Base-by-base conservation (phyloP, 2,888 invertebrate species). In the Linnaemya tessellans region DNA sequence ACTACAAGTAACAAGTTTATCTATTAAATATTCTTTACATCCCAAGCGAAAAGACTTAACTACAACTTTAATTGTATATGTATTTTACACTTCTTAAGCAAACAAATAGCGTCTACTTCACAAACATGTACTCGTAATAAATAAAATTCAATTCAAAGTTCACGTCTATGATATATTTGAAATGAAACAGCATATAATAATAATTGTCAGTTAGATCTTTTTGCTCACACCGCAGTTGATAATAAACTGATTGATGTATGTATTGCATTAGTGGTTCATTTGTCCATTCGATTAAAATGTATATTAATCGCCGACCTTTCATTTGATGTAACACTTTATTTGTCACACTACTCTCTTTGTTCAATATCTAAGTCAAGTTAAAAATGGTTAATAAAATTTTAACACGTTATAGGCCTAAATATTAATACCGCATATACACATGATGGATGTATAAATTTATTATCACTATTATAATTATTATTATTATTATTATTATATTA, bases 291-390 rank as follows among this genome's bases (percentile, higher is more conserved):
- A 79, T 43, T 58, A 25, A 41, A 51, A 51, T 60, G 58, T 78
- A 67, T 83, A 73, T 80, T 60, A 58, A 68, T 60, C 22, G 60
- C 67, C n/a, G 67, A 65, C 49, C 41, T 80, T 30, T 30, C 30
- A 30, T 54, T 75, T 79, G 54, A 64, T 65, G 35, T 60, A 46
- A 70, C 60, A 83, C 77, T 84, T 84, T 83, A 77, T 79, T 87
- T 86, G 82, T 86, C 80, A 82, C 46, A 35, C 67, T 77, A 74
- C 51, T 74, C 65, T 65, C 18, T 84, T 88, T 88, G 89, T 90
- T 89, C 89, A 89, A 87, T 87, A 87, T 89, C 89, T 90, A 89
- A 90, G 89, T 90, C 89, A 89, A 89, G 88, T 88, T 70, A 49
- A 79, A 71, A 84, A 84, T 87, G 82, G 74, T 85, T 85, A 82